Evolutionary conservation across 1,140 invertebrate species (phyloP), one percentile per base, ranked within the genome.

Genomic region (Apis laboriosa): DNA sequence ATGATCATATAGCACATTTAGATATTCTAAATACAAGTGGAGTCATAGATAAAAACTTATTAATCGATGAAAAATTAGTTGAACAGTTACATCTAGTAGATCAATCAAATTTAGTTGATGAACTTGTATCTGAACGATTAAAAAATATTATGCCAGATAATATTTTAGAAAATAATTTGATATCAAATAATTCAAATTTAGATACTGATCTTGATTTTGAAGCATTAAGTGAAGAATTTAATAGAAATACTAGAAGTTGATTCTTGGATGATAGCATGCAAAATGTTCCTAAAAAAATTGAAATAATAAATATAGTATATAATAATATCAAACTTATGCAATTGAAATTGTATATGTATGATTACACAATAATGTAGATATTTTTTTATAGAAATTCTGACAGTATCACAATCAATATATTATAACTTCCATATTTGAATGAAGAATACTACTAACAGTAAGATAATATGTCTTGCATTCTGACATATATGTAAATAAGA

Each of bases 141-240:
- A 94, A 93, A 63, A 93, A 90, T 64, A 93, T 94, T 1, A 93
- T 93, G 84, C 91, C 92, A 0, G 92, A 93, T 78, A 92, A 91
- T 90, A 91, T 93, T 49, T 83, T 93, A 19, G 93, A 93, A 11
- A 90, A 88, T 56, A 93, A 92, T 91, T 91, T 94, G 34, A 90
- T 93, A 74, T 58, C 88, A 21, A 92, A 90, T 81, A 90, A 88
- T 86, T 74, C 84, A 19, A 90, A 91, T 89, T 89, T 92, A 71
- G 90, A 91, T 74, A 85, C 91, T 9, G 91, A 92, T 53, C 84
- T 92, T 2, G 91, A 91, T 87, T 92, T 92, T 73, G 91, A 91
- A n/a, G 91, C 89, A 67, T 77, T 92, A 12, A 92, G 91, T 21
- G 91, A 92, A 61, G 92, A 92, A 84, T 92, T 92, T 61, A 91